Base-by-base conservation (phyloP, 2,113 vertebrate genomes). In the Centropristis striata region DNA sequence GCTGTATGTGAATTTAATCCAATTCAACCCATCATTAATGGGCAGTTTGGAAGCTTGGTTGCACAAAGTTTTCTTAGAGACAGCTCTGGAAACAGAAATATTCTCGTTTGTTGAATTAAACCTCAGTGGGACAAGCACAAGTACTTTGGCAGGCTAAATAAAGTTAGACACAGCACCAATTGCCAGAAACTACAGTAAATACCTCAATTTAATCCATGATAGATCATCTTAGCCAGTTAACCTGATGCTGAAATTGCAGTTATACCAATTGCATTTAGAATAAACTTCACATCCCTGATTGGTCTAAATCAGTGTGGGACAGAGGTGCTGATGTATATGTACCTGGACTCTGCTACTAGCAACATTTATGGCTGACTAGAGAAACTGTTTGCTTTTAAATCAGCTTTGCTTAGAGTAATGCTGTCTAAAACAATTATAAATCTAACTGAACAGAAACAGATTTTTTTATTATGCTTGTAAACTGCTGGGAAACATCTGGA, bases 121-220 rank as follows among this genome's bases (percentile, higher is more conserved):
- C 46, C 42, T 28, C 28, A 39, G 50, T 20, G 21, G 50, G 11
- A 53, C 42, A 78, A 64, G 42, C 13, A 59, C 5, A 80, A 44
- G 36, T 58, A 27, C 14, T 59, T 57, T 78, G 68, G 14, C 53
- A 47, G 46, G 27, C 32, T 41, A 16, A 15, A 61, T 50, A 20
- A 54, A 44, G 36, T 69, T 6, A 46, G 18, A 51, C 21, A 44
- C 59, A 59, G 32, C 41, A 36, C 7, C 6, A 57, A 27, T n/a
- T 71, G 50, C 50, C 65, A 66, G n/a, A 73, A 63, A 75, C 51
- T 67, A 71, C 27, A 25, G 58, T 47, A 44, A 78, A 78, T 58
- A 37, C n/a, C n/a, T 27, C 5, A 71, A n/a, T 49, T 42, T 14
- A 55, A 44, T 23, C 23, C 16, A 63, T 10, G 20, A 55, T 6